phyloP scores from a whole-genome alignment of 2,888 invertebrate genomes.

The Acanthacorydalis orientalis region DNA sequence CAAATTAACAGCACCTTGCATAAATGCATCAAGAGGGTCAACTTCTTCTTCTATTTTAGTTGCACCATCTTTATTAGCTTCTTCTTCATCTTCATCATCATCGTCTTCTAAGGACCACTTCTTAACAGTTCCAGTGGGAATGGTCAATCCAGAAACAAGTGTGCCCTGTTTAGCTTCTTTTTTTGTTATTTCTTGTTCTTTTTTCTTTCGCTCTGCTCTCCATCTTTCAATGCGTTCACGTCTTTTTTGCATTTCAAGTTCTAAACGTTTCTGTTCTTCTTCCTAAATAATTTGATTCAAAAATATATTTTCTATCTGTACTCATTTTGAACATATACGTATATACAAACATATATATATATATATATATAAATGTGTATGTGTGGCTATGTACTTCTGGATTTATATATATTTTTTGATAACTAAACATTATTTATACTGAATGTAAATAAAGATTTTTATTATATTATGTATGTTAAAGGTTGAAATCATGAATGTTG shows the following conservation, averaged over 20 bases:
- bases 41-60: slow-evolving; percentile 46
- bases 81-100: slow-evolving; percentile 66
- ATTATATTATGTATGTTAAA: no score
- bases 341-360: no score
- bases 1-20: slow-evolving; percentile 49
- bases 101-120: slow-evolving; percentile 96
- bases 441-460: no score
- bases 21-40: slow-evolving; percentile 94
- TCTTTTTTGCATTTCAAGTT: slow-evolving; percentile 89
- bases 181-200: slow-evolving; percentile 63
- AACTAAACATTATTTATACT: no score
- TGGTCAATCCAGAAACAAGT: slow-evolving; percentile 21
- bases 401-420: no score
- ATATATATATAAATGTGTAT: no score
- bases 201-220: slow-evolving; percentile 84
- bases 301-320: no score
- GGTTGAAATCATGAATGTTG: no score
- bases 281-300: slow-evolving; percentile 34
- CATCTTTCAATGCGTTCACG: slow-evolving; percentile 91
- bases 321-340: no score
- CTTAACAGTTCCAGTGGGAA: slow-evolving; percentile 40
- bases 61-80: slow-evolving; percentile 24
- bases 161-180: slow-evolving; percentile 56
- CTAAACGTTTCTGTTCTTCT: slow-evolving; percentile 76
- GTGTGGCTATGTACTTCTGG: no score